Percentiles rank a stretch among this genome's conserved stretches.
These are phyloP conservation scores for Parthenolecanium corni DNA, from an alignment of 2,888 invertebrate genomes.

Conservation along the genomic window DNA sequence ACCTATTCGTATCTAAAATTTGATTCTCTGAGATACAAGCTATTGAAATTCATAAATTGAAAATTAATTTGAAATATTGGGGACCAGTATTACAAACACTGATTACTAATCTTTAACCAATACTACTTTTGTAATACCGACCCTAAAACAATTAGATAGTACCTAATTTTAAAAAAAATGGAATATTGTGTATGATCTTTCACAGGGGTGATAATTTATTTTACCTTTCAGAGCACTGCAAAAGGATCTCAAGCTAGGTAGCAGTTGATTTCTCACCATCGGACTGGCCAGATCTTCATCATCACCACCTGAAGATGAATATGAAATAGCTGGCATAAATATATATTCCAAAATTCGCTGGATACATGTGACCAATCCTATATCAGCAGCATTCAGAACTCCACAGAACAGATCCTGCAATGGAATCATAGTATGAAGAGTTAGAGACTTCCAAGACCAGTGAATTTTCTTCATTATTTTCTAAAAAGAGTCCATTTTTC, in stretches of 20 bases:
- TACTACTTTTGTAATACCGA: too few species aligned
- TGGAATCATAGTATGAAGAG: background rate
- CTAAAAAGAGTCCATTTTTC: too few species aligned
- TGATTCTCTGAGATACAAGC: too few species aligned
- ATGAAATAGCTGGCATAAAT: slow-evolving; percentile 79
- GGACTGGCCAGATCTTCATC: slow-evolving; percentile 67
- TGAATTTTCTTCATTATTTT: too few species aligned
- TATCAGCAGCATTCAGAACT: slow-evolving; percentile 61
- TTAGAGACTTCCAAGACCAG: background rate
- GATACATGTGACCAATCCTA: slow-evolving; percentile 73
- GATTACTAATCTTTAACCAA: too few species aligned
- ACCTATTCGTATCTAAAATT: too few species aligned
- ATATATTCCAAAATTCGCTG: slow-evolving; percentile 79
- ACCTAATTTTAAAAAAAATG: too few species aligned
- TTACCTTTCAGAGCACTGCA: slow-evolving; percentile 73
- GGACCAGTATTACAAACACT: too few species aligned
- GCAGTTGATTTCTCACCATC: slow-evolving; percentile 67
- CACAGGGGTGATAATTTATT: background rate
- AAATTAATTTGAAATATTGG: too few species aligned
- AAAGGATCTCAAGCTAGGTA: slow-evolving; percentile 73
- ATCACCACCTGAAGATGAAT: slow-evolving; percentile 57
- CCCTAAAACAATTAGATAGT: too few species aligned
- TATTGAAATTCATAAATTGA: too few species aligned
- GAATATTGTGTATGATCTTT: background rate
- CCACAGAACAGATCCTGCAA: slow-evolving; percentile 48